phyloP scores from a whole-genome alignment of 2,113 vertebrate genomes.

The Microcebus griseorufus region DNA sequence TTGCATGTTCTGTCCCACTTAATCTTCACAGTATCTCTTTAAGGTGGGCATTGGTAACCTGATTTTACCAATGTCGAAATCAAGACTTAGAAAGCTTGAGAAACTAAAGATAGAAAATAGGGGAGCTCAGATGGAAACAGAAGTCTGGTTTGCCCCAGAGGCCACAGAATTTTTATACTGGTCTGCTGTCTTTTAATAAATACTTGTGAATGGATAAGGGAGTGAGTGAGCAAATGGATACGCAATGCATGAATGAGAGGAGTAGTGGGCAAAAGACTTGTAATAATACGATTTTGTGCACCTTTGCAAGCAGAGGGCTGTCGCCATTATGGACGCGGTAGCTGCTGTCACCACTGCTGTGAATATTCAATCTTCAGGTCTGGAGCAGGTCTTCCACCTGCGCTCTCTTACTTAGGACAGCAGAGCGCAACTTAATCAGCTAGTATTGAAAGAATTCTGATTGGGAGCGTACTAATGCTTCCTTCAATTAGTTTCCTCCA shows the following conservation, averaged over 20 bases:
- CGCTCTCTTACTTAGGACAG: conserved; percentile 2
- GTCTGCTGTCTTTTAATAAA: neutral
- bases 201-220: neutral
- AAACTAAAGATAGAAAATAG: neutral
- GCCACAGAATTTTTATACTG: neutral
- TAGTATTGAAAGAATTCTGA: conserved; percentile 65
- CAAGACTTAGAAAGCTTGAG: conserved; percentile 10
- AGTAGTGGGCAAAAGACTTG: neutral
- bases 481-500: conserved; percentile 77
- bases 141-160: neutral
- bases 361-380: neutral
- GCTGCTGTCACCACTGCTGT: neutral
- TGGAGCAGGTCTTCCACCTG: neutral
- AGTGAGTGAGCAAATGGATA: neutral
- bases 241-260: neutral
- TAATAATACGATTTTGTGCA: neutral
- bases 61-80: conserved; percentile 13
- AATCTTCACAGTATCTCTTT: neutral
- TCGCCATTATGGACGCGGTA: neutral
- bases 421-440: conserved; percentile 55
- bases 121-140: neutral
- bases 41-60: neutral
- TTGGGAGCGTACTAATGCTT: conserved; percentile 63
- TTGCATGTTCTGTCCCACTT: neutral
- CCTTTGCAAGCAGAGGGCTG: neutral